Evolutionary conservation across 2,888 invertebrate species (phyloP), one percentile per base, ranked within the genome.

Genomic region (Allophyes oxyacanthae): DNA sequence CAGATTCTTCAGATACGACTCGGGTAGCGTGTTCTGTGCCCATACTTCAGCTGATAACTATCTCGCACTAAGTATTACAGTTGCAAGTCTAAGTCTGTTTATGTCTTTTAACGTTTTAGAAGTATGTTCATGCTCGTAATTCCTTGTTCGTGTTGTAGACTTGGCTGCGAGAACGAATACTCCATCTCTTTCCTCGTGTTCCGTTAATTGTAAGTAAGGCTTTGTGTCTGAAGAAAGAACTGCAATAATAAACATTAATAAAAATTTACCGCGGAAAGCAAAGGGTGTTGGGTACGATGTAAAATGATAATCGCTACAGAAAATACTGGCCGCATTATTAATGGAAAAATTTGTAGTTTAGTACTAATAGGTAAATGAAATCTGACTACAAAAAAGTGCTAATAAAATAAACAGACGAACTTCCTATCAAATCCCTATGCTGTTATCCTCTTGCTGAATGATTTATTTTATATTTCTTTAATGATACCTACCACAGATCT

Each of bases 11-110:
- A 36, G 56, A 57, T 60, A 57, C 45, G 30, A 54, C 41, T 10
- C 26, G 48, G 41, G 13, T 72, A 45, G 72, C 72, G 70, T 72
- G 72, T 51, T 73, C 49, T 26, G 44, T 63, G 40, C 15, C 52
- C 56, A 57, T 72, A 56, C 57, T 55, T 69, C 65, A 55, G 10
- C 38, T 40, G 72, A 72, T 72, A 45, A 46, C 38, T 53, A 73
- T 72, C 72, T 70, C 36, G 8, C 42, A 62, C 58, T 72, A 62
- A 72, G 58, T 69, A 62, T 32, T 51, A 43, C 67, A 48, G 58
- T 69, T 56, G 53, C 46, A 36, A 59, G 54, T 41, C 58, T 64
- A 61, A 70, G 55, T 65, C 36, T 50, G 28, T 14, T 61, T 53
- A 41, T 46, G 69, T 58, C 61, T 58, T 61, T 64, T 58, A 55